Conservation (phyloP, 1,140 invertebrate species). For the Paraescarpia echinospica region DNA sequence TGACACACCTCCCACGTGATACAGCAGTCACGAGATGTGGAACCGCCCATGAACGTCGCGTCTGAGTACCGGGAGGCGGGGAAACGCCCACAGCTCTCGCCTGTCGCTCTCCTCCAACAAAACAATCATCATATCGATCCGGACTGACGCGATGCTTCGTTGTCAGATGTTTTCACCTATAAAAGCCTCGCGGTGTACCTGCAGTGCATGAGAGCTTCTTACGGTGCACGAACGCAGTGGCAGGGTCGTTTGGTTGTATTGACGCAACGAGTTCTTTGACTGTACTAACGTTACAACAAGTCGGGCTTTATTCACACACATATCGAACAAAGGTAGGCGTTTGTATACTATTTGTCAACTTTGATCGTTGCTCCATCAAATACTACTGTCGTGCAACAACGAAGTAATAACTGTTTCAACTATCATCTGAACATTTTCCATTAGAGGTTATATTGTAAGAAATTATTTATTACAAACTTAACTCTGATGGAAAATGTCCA, state of each 20-base stretch:
- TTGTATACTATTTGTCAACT: background rate
- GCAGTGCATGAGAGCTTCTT: background rate
- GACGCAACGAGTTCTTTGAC: too few species aligned
- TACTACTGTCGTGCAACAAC: background rate
- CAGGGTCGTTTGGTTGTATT: background rate
- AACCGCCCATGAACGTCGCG: background rate
- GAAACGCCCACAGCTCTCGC: background rate
- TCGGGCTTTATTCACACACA: background rate
- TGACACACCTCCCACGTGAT: background rate
- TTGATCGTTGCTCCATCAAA: background rate
- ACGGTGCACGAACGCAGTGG: background rate
- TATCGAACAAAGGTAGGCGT: conserved; percentile 4
- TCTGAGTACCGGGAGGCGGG: background rate
- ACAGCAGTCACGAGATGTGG: background rate
- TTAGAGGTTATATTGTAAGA: too few species aligned
- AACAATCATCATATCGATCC: conserved; percentile 5
- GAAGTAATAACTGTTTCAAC: too few species aligned
- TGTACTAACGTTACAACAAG: background rate
- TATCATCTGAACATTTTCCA: too few species aligned
- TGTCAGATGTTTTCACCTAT: background rate
- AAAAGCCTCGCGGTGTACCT: background rate
- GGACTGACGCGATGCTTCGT: background rate
- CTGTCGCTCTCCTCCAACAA: background rate
- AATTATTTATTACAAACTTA: too few species aligned
- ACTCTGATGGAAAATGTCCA: too few species aligned